A percentile compares a stretch with the other conserved stretches of the same genome.
Evolutionary conservation across 2,888 invertebrate species (phyloP).

Genomic region (Augiades crinisus): DNA sequence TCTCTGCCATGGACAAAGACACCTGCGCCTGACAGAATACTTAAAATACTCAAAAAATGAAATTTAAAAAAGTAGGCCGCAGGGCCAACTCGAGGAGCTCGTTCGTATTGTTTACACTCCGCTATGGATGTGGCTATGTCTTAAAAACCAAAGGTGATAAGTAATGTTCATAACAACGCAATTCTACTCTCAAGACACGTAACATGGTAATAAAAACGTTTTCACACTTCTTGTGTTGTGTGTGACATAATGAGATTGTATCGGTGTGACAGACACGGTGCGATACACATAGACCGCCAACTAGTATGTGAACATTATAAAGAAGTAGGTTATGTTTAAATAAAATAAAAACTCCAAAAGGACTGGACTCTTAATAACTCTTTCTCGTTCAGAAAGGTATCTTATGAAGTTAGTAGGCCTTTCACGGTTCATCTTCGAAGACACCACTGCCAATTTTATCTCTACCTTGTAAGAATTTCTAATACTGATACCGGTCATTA

Average conservation of each 20-base stretch:
- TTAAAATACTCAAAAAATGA: constrained; percentile 36
- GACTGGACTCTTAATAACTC: too few species aligned
- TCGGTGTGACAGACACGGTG: constrained; percentile 9
- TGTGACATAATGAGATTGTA: constrained; percentile 22
- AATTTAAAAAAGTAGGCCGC: constrained; percentile 28
- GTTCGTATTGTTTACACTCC: constrained; percentile 10
- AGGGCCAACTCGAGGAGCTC: background rate
- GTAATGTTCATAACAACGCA: constrained; percentile 20
- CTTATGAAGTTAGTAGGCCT: too few species aligned
- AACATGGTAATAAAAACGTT: constrained; percentile 22
- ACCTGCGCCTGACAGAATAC: constrained; percentile 39
- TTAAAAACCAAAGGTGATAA: background rate
- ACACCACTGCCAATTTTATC: too few species aligned
- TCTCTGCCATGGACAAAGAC: constrained; percentile 49
- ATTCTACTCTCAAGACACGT: constrained; percentile 23
- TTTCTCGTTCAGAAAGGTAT: too few species aligned
- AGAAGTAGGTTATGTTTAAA: too few species aligned
- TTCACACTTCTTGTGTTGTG: constrained; percentile 22
- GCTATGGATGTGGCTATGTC: too few species aligned
- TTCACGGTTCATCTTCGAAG: too few species aligned
- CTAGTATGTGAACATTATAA: background rate
- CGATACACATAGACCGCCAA: background rate
- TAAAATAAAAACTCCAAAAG: too few species aligned
- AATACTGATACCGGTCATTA: background rate
- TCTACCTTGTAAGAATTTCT: constrained; percentile 1